Evolutionary conservation across 2,888 invertebrate species (phyloP).

Genomic region (Sesia bembeciformis): DNA sequence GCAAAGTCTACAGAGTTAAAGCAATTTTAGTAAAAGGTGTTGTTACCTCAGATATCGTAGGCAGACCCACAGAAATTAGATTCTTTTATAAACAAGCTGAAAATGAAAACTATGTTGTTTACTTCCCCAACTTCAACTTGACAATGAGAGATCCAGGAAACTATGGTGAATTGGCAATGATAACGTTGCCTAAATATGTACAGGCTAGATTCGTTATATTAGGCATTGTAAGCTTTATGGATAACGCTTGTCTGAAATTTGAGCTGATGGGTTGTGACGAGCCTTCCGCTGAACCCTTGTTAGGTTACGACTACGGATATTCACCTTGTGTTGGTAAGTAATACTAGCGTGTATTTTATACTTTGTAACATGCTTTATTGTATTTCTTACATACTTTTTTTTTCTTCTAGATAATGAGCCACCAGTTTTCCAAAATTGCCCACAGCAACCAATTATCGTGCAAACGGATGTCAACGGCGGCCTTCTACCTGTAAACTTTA

Average conservation of each 20-base stretch:
- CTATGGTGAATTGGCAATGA: constrained; percentile 97
- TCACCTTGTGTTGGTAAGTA: constrained; percentile 90
- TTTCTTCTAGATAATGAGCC: constrained; percentile 89
- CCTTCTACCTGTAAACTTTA: constrained; percentile 92
- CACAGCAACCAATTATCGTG: constrained; percentile 92
- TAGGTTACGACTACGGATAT: constrained; percentile 94
- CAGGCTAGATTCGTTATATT: constrained; percentile 95
- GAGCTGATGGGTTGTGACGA: constrained; percentile 97
- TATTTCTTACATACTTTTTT: not conserved
- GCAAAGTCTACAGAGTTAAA: constrained; percentile 93
- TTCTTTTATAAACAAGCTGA: constrained; percentile 98
- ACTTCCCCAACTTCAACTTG: constrained; percentile 96
- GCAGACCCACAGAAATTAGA: constrained; percentile 95
- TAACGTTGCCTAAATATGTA: constrained; percentile 93
- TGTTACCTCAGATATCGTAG: constrained; percentile 95
- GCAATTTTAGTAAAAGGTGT: constrained; percentile 95
- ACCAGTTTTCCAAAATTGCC: constrained; percentile 97
- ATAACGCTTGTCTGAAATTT: constrained; percentile 96
- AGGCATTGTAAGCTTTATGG: constrained; percentile 97
- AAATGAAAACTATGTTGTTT: constrained; percentile 95
- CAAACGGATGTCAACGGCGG: constrained; percentile 92
- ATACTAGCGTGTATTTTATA: not conserved
- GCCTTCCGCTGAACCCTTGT: constrained; percentile 84
- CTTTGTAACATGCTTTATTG: not conserved
- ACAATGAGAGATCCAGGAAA: constrained; percentile 96